Base-by-base conservation (phyloP, 1,140 invertebrate genomes). In the Nasonia vitripennis region DNA sequence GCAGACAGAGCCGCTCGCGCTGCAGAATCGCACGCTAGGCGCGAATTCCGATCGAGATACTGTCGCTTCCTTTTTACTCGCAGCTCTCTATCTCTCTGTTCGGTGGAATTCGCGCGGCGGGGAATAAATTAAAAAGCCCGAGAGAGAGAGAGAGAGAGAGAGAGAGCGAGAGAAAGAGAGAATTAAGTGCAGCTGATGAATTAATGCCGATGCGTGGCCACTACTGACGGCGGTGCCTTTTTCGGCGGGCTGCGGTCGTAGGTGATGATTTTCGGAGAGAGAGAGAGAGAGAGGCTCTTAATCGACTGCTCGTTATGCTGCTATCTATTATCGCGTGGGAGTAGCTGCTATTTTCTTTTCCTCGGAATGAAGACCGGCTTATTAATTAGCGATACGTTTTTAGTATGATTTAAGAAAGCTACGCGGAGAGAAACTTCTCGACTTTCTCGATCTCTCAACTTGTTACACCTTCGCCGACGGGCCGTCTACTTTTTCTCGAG, bases 121-220 rank as follows among this genome's bases (percentile, higher is more conserved):
- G 41, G 70, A 74, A 74, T 81, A 73, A 81, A 81, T 81, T 55
- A 55, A 81, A 37, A 31, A 34, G 48, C 34, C 41, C 62, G 55
- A 14, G 20, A 2, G 4, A 27, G 55, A 51, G 48, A 51, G 48
- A 3, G 12, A 51, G 48, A 27, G 51, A 55, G 17, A 4, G 51
- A 55, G 51, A 20, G 51, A 55, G 48, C 2, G 51, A 55, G 17
- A 5, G 51, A 55, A 14, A 20, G 14, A 55, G 48, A 67, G 9
- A 34, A 79, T 79, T 79, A 79, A 79, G 78, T 79, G 78, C 78
- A 37, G 55, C 55, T 67, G 78, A 79, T 79, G 78, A 79, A 79
- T 79, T 68, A 79, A 79, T 55, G 75, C 37, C 55, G 55, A 62
- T 62, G 55, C n/a, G 55, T 62, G 14, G 14, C 20, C 48, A 4